Base-by-base conservation (phyloP, 2,888 invertebrate genomes). In the Listrodromus nycthemerus region DNA sequence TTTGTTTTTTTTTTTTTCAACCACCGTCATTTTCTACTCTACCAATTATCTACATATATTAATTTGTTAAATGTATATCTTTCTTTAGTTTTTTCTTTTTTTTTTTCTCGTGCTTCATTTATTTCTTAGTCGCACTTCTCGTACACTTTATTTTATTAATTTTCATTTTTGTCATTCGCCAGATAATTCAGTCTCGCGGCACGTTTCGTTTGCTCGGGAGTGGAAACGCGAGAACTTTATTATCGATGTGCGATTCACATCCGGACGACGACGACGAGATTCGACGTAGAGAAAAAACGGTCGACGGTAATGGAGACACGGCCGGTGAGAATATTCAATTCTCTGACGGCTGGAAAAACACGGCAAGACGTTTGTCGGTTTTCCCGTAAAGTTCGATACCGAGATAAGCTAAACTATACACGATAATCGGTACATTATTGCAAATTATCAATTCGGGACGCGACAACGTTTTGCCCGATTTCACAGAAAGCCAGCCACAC, bases 11-110 rank as follows among this genome's bases (percentile, higher is more conserved):
- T 77, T 37, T 66, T 91, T 89, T 87, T 89, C 89, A 90, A 90
- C 89, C 89, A 86, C 88, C 90, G 84, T 70, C 90, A 82, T 78
- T 66, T 65, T 87, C 81, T 86, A 87, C 78, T 86, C 84, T 79
- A 92, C 86, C 86, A 88, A 91, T 91, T 92, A 92, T 92, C 91
- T 93, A 92, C 91, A 92, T 90, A 89, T 88, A 90, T 89, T 90
- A 66, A 90, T 86, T 88, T 89, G 58, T 88, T 88, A 74, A 84
- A 85, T 81, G 81, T 76, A 82, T 80, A 85, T 82, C 67, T 77
- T 52, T 79, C 81, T 76, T 86, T 86, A 79, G 74, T 85, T 85
- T 80, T n/a, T n/a, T n/a, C n/a, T n/a, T n/a, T n/a, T n/a, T n/a
- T n/a, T n/a, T n/a, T n/a, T 85, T 77, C 75, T 77, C 78, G 78